Evolutionary conservation across 2,113 vertebrate species (phyloP), one percentile per base, ranked within the genome.

Genomic region (Gavialis gangeticus): DNA sequence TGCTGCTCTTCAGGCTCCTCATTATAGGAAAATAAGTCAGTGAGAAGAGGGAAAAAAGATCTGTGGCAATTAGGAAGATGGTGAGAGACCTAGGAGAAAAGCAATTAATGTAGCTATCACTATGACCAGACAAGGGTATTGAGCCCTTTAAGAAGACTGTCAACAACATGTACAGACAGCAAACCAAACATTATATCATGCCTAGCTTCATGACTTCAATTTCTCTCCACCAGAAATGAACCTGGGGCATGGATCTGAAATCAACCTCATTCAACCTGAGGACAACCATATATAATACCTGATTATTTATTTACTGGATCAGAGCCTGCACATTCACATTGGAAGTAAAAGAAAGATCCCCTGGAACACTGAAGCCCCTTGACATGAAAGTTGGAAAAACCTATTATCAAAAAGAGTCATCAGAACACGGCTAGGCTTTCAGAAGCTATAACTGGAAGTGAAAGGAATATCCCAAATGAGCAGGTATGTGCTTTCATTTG

Each of bases 381-480:
- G 27, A 73, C 24, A 34, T 12, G 46, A 58, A 92, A 91, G n/a
- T 12, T 7, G 46, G n/a, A 78, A 92, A 54, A n/a, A 67, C 2
- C 2, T 46, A 73, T 22, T 5, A 46, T 24, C 34, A 71, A 19
- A 37, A 71, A 71, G 3, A 71, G 67, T 6, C 16, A 56, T 57
- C n/a, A 73, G 16, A n/a, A 10, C 27, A 59, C 0, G 1, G n/a
- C 34, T 73, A 15, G 69, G 46, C 21, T 73, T 73, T 46, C 30
- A 67, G 15, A 11, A 87, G 85, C 82, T 75, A 27, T 71, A 89
- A 85, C 87, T 75, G 54, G 57, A 84, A 62, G 69, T 19, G 63
- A 91, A 91, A 82, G 57, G 88, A n/a, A 22, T 93, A 46, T 94
- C 96, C 94, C 19, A 75, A 71, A 19, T 46, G 77, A 82, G 58